A percentile compares a stretch with the other conserved stretches of the same genome.
Evolutionary conservation across 2,797 vertebrate species (phyloP).

Genomic region (Etheostoma nigrum): DNA sequence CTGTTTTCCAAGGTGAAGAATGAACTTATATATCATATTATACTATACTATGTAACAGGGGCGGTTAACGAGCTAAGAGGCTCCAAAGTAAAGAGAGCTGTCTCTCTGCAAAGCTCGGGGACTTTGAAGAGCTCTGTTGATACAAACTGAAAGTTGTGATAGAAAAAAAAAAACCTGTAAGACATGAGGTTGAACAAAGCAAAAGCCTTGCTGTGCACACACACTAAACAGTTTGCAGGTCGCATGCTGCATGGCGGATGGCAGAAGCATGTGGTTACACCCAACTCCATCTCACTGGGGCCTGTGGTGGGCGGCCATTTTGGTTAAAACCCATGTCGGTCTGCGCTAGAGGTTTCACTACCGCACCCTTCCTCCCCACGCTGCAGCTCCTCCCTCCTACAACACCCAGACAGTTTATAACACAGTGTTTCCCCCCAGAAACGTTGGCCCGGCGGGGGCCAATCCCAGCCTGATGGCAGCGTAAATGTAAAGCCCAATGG

Average conservation of each 20-base stretch:
- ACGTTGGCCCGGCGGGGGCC: too few relatives aligned
- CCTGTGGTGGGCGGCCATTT: constrained; percentile 76
- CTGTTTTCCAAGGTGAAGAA: not conserved
- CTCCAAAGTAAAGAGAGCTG: not conserved
- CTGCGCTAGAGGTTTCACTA: constrained; percentile 71
- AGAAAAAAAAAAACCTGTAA: not conserved
- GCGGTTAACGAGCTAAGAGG: not conserved
- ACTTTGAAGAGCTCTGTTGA: constrained; percentile 9
- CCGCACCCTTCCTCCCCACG: constrained; percentile 65
- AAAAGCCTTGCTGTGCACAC: constrained; percentile 1
- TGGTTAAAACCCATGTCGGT: constrained; percentile 76
- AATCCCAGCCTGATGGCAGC: too few relatives aligned
- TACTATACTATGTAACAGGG: not conserved
- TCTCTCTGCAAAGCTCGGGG: not conserved
- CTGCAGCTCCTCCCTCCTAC: constrained; percentile 49
- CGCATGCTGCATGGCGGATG: constrained; percentile 51
- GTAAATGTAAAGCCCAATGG: too few relatives aligned
- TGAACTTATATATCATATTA: not conserved
- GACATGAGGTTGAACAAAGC: constrained; percentile 36
- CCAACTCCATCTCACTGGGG: constrained; percentile 64
- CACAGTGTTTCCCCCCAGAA: too few relatives aligned
- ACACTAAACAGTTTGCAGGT: constrained; percentile 20
- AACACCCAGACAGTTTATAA: constrained; percentile 32
- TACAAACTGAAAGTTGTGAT: constrained; percentile 30
- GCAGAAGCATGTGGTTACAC: constrained; percentile 71